Evolutionary conservation across 2,797 vertebrate species (phyloP).

Genomic region (Centroberyx gerrardi): DNA sequence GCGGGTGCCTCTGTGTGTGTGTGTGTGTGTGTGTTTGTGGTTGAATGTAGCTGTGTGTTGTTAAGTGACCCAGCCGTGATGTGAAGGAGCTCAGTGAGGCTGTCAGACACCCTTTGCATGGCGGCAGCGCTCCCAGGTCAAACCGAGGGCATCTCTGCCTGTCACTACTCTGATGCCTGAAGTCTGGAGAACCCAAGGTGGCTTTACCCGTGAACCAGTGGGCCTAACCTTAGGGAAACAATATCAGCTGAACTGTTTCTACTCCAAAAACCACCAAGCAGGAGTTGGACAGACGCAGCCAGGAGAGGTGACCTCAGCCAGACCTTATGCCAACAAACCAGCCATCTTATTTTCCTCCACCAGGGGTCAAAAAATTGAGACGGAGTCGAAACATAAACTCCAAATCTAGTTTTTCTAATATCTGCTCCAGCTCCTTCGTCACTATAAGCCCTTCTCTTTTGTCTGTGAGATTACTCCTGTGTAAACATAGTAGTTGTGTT

Average conservation of each 20-base stretch:
- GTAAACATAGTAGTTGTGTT: constrained; percentile 21
- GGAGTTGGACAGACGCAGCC: constrained; percentile 66
- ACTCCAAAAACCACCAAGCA: constrained; percentile 53
- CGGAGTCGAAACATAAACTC: constrained; percentile 33
- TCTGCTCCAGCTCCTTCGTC: not conserved
- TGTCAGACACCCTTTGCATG: constrained; percentile 78
- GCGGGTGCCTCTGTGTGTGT: constrained; percentile 28
- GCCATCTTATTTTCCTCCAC: constrained; percentile 38
- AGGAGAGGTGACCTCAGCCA: constrained; percentile 67
- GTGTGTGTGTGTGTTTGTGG: constrained; percentile 14
- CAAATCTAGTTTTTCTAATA: not conserved
- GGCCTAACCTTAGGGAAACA: constrained; percentile 50
- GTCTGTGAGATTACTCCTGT: not conserved
- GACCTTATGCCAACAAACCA: constrained; percentile 37
- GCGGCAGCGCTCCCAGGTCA: constrained; percentile 71
- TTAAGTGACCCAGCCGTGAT: constrained; percentile 41
- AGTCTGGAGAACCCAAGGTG: constrained; percentile 26
- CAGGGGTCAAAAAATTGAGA: constrained; percentile 30
- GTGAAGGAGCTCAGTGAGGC: constrained; percentile 61
- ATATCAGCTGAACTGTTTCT: constrained; percentile 47
- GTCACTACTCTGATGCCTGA: constrained; percentile 70
- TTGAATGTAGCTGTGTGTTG: constrained; percentile 14
- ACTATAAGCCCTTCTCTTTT: constrained; percentile 1
- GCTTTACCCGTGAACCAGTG: constrained; percentile 34
- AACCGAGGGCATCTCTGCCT: constrained; percentile 68